Evolutionary conservation across 1,140 invertebrate genomes (phyloP), one percentile per base, ranked within the genome.

Genomic region (Coelopa frigida): DNA sequence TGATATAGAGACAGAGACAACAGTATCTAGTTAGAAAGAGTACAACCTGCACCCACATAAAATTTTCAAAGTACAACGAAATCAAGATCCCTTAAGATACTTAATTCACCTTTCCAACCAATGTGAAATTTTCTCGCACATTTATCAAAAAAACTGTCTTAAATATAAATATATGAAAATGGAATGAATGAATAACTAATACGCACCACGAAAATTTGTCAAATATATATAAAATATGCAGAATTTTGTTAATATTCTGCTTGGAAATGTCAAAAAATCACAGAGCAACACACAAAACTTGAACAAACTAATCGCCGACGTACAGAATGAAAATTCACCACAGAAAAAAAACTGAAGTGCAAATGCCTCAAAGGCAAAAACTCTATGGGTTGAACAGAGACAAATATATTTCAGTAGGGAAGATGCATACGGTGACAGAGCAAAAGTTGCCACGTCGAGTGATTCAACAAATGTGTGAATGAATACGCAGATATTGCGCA

Each of bases 231-330:
- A 55, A 50, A 41, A 54, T 55, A 49, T 60, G 53, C 58, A 56
- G 59, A 62, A 65, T 61, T 60, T 60, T 62, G 57, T 41, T 24
- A 57, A 60, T 60, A 55, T 62, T 55, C 61, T 50, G 39, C 54
- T 57, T 62, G 59, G 59, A 64, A 66, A 66, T 62, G 62, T 66
- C 53, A 39, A 48, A 65, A 65, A 65, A 65, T 60, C 62, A 66
- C 59, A 66, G 62, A 65, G 61, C 59, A 61, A 61, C 40, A 42
- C 40, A 42, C 40, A 17, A 42, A 42, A 17, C 32, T 18, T 21
- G 32, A 42, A 29, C 32, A 42, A 24, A 29, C 40, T 29, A 41
- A 29, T 42, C 22, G 24, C 27, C 40, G 44, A 39, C 40, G 32
- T 35, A 32, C 32, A 43, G 15, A 20, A 18, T 12, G 36, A 48